A percentile compares a stretch with the other conserved stretches of the same genome.
Evolutionary conservation across 2,797 vertebrate species (phyloP).

Genomic region (Syndactyla subalaris): DNA sequence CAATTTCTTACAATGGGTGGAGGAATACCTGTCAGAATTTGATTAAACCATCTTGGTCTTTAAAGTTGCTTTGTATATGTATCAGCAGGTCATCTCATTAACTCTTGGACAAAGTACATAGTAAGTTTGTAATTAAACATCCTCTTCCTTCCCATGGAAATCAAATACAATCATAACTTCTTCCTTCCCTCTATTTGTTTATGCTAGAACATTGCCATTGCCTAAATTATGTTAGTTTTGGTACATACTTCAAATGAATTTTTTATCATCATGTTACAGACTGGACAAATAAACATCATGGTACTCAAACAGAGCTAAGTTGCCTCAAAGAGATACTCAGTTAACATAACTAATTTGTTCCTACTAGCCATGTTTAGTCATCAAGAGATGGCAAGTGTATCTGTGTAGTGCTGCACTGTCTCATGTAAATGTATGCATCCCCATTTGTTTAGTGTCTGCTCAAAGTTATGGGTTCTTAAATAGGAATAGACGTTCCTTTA

Average conservation of each 20-base stretch:
- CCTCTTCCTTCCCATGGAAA: slow-evolving; percentile 61
- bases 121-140: slow-evolving; percentile 66
- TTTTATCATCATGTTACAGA: slow-evolving; percentile 51
- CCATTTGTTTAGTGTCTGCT: not conserved
- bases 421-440: not conserved
- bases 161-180: slow-evolving; percentile 48
- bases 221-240: slow-evolving; percentile 50
- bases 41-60: slow-evolving; percentile 37
- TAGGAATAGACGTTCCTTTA: not conserved
- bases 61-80: slow-evolving; percentile 64
- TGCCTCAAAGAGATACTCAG: not conserved
- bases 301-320: not conserved
- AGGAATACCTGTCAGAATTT: slow-evolving; percentile 41
- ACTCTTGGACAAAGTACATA: slow-evolving; percentile 69
- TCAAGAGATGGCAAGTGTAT: not conserved
- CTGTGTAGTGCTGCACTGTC: not conserved
- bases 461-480: not conserved
- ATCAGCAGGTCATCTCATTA: slow-evolving; percentile 34
- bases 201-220: slow-evolving; percentile 1
- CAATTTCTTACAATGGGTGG: slow-evolving; percentile 30
- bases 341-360: not conserved
- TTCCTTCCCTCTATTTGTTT: slow-evolving; percentile 59
- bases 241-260: slow-evolving; percentile 63
- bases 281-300: slow-evolving; percentile 35
- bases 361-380: not conserved